Base-by-base conservation (phyloP, 2,888 invertebrate species). In the Xestobium rufovillosum region DNA sequence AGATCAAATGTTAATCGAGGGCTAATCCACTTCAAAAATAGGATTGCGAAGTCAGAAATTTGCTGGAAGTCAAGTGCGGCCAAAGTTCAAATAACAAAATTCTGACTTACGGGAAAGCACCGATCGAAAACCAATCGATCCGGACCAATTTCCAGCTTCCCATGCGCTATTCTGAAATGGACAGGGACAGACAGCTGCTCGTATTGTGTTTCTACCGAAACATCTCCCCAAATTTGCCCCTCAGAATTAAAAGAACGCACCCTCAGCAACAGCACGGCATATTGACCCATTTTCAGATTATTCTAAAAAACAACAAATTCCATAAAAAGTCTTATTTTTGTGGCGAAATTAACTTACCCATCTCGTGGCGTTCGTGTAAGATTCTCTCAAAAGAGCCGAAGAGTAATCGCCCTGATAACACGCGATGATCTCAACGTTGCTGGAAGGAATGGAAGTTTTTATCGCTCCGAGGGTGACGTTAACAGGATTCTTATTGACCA, bases 401-500 rank as follows among this genome's bases (percentile, higher is more conserved):
- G 54, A 51, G 35, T 54, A 47, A 48, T 63, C 56, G 25, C 74
- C 76, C 42, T 61, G 67, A 45, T 71, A 70, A 51, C 81, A 80
- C 23, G 80, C 80, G 48, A 75, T 61, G 32, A 82, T 65, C 50
- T 73, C 73, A 33, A 78, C 67, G 30, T 68, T 67, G 2, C 73
- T 72, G 44, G 72, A 70, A 3, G 75, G 71, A 54, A 75, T 67
- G 47, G 78, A 77, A 3, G 73, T 72, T 28, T 72, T 71, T 67
- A 78, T 72, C 19, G 71, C 70, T 44, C 69, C 71, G 44, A 81
- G 55, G 39, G 72, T 71, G 49, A 87, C 73, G 50, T 75, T 72
- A 16, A 85, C 77, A 8, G 86, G 85, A 65, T 87, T 87, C 44
- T 75, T 72, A 65, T 88, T 88, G 48, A 78, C 69, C 19, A 87